phyloP scores from a whole-genome alignment of 2,888 invertebrate genomes.

The Lycaena phlaeas region DNA sequence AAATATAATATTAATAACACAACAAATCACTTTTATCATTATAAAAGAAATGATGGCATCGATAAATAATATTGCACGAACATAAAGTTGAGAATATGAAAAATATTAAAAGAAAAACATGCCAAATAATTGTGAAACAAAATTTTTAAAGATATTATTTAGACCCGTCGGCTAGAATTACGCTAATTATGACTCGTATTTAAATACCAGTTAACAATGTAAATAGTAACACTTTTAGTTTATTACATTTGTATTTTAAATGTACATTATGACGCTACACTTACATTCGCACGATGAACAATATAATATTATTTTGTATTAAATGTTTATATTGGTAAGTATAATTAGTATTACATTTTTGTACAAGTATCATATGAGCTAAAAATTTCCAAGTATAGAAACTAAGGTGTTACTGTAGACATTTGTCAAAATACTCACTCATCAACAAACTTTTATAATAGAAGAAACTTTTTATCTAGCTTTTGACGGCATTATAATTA shows the following conservation, averaged over 20 bases:
- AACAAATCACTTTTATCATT: conserved; percentile 11
- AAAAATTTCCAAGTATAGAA: conserved; percentile 6
- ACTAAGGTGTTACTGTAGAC: conserved; percentile 1
- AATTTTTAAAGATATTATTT: background rate
- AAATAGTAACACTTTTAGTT: conserved; percentile 1
- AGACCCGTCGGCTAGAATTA: background rate
- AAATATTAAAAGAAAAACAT: background rate
- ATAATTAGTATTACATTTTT: background rate
- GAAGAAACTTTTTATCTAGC: too few relatives aligned
- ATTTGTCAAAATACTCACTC: background rate
- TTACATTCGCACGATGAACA: too few relatives aligned
- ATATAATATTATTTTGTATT: too few relatives aligned
- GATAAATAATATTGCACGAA: conserved; percentile 12
- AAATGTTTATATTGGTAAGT: background rate
- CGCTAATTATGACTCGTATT: background rate
- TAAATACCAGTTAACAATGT: background rate
- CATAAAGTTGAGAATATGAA: conserved; percentile 2
- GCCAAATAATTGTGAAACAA: background rate
- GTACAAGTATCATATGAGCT: background rate
- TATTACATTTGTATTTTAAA: too few relatives aligned
- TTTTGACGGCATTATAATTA: too few relatives aligned
- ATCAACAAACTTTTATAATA: background rate
- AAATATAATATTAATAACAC: conserved; percentile 14
- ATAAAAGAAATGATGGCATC: conserved; percentile 15
- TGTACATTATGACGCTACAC: too few relatives aligned